Evolutionary conservation across 1,140 invertebrate genomes (phyloP).

Genomic region (Penaeus chinensis): DNA sequence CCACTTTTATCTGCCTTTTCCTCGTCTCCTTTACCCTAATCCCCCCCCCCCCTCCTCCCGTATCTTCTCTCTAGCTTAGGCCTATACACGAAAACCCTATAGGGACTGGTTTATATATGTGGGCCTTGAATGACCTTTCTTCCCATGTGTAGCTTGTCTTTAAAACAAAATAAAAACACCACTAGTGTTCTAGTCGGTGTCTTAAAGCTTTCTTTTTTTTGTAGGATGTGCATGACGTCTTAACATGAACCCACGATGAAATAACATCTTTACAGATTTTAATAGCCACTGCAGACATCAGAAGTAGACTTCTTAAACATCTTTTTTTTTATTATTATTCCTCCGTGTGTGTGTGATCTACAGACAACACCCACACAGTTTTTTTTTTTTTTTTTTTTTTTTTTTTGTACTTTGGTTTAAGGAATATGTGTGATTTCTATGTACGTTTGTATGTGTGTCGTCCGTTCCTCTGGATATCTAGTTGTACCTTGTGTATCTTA

Average conservation of each 20-base stretch:
- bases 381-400: no score
- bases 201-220: not conserved
- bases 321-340: no score
- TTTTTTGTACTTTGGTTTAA: no score
- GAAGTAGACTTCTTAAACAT: no score
- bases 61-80: no score
- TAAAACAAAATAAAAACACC: not conserved
- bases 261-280: not conserved
- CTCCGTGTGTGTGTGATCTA: no score
- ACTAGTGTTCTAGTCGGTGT: not conserved
- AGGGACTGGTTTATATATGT: not conserved
- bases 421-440: no score
- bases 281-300: not conserved
- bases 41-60: not conserved
- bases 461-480: no score
- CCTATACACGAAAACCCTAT: no score
- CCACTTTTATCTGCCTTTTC: not conserved
- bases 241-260: not conserved
- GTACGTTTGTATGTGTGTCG: no score
- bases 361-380: no score
- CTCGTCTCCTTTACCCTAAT: not conserved
- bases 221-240: not conserved
- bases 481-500: no score
- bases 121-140: not conserved
- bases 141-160: not conserved